Evolutionary conservation across 2,888 invertebrate genomes (phyloP).

Genomic region (Chrysotoxum bicinctum): DNA sequence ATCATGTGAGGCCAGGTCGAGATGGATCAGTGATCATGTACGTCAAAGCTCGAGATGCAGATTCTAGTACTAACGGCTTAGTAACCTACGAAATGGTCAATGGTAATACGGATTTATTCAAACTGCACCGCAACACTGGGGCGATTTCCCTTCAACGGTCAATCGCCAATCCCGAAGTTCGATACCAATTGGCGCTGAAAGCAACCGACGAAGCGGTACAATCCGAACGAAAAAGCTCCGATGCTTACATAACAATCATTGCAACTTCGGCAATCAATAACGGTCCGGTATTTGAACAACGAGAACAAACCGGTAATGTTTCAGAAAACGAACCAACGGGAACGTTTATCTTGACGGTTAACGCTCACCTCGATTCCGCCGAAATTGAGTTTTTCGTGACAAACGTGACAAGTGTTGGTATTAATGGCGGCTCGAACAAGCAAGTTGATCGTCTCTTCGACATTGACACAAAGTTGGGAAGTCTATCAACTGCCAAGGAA

Average conservation of each 20-base stretch:
- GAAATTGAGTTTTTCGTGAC: conserved; percentile 95
- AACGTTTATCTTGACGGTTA: conserved; percentile 91
- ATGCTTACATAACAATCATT: conserved; percentile 92
- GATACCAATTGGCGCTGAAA: conserved; percentile 91
- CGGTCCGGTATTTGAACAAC: conserved; percentile 85
- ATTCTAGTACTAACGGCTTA: conserved; percentile 94
- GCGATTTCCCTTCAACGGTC: conserved; percentile 86
- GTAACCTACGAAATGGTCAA: conserved; percentile 94
- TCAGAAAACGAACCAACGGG: conserved; percentile 95
- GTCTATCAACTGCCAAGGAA: conserved; percentile 91
- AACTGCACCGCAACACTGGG: conserved; percentile 91
- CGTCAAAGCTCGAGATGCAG: conserved; percentile 92
- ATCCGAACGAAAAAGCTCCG: conserved; percentile 92
- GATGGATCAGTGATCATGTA: conserved; percentile 88
- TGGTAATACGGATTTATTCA: conserved; percentile 90
- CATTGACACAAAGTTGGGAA: conserved; percentile 93
- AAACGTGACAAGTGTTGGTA: conserved; percentile 85
- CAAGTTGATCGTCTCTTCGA: conserved; percentile 95
- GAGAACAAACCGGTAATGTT: conserved; percentile 89
- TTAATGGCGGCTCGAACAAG: conserved; percentile 76
- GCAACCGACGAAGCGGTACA: conserved; percentile 96
- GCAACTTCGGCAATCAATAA: conserved; percentile 83
- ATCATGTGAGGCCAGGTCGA: conserved; percentile 80
- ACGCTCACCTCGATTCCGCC: conserved; percentile 86
- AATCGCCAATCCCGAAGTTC: conserved; percentile 85